These are phyloP conservation scores for Poeciliopsis occidentalis DNA, from an alignment of 2,113 vertebrate species.

Conservation along the genomic window DNA sequence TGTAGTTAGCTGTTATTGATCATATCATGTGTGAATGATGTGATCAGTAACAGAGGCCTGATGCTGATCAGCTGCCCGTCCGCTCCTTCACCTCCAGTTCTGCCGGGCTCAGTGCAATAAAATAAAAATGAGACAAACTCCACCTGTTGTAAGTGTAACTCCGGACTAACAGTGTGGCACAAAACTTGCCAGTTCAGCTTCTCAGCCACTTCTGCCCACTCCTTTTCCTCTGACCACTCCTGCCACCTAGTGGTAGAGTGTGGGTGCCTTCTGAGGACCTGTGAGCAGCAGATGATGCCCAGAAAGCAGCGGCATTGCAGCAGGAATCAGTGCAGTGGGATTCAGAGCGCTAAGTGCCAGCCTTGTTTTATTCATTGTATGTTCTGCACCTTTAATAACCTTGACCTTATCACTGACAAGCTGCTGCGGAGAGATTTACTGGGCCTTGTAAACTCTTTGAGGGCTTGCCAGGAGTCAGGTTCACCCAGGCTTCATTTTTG, in stretches of 20 bases:
- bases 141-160: too few species aligned
- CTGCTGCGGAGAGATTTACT: constrained; percentile 65
- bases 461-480: constrained; percentile 73
- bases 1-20: too few species aligned
- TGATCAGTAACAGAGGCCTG: too few species aligned
- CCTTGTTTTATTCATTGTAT: constrained; percentile 66
- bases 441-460: constrained; percentile 64
- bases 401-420: constrained; percentile 73
- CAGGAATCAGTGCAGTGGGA: constrained; percentile 33
- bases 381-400: constrained; percentile 71
- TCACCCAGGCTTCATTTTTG: constrained; percentile 66
- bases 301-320: constrained; percentile 24
- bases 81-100: too few species aligned
- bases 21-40: too few species aligned
- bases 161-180: too few species aligned
- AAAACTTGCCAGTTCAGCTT: constrained; percentile 1
- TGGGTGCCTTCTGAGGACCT: constrained; percentile 19
- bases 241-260: constrained; percentile 69
- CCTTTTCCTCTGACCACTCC: constrained; percentile 63
- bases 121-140: too few species aligned
- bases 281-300: constrained; percentile 35
- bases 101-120: too few species aligned
- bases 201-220: neutral
- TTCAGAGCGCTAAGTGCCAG: constrained; percentile 7
- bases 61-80: too few species aligned